These are phyloP conservation scores for Pandion haliaetus DNA, from an alignment of 2,113 vertebrate genomes.

Conservation along the genomic window DNA sequence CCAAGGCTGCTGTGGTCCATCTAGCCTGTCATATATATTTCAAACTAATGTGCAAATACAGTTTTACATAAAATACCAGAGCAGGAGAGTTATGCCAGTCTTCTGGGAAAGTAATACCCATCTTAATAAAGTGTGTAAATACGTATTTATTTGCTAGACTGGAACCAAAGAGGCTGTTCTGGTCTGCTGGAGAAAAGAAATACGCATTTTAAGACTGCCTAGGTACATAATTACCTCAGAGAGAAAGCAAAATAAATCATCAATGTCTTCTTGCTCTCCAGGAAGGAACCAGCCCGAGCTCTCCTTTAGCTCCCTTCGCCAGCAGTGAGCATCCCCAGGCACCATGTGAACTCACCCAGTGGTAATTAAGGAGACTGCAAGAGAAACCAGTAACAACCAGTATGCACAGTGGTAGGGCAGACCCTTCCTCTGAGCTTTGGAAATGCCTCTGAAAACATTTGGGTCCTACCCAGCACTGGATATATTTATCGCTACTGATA, in stretches of 20 bases:
- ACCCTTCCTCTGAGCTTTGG: background rate
- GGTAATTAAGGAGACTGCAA: background rate
- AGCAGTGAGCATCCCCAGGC: background rate
- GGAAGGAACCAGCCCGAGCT: background rate
- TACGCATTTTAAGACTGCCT: conserved; percentile 26
- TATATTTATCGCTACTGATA: background rate
- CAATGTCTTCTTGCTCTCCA: background rate
- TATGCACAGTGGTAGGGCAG: background rate
- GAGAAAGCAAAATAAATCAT: conserved; percentile 39
- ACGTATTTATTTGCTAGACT: conserved; percentile 60
- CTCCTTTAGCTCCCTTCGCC: background rate
- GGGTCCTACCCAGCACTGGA: background rate
- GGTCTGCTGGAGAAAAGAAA: conserved; percentile 33
- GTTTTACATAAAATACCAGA: background rate
- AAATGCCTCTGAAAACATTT: background rate
- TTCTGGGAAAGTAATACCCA: conserved; percentile 29
- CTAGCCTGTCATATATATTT: background rate
- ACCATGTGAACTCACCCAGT: fast-evolving
- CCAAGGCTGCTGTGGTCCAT: background rate
- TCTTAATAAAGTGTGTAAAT: conserved; percentile 63
- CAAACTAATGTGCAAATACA: background rate
- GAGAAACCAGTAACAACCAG: background rate
- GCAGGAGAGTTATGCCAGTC: conserved; percentile 32
- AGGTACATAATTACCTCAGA: conserved; percentile 59
- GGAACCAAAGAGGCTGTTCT: conserved; percentile 45